Base-by-base conservation (phyloP, 2,797 vertebrate genomes). In the Phataginus tricuspis region DNA sequence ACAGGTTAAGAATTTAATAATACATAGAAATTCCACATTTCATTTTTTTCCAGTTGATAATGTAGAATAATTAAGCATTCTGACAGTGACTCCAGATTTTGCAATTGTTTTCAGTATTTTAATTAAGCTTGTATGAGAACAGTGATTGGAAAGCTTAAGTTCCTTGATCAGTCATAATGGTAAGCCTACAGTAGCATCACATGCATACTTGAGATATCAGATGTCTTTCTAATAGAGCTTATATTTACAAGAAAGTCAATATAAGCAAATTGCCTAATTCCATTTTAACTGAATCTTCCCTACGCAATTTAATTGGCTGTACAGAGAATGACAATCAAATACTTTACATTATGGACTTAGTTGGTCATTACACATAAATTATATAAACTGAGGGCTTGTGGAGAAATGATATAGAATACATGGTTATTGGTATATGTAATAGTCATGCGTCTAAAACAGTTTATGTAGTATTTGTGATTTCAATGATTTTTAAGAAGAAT, bases 241-340 rank as follows among this genome's bases (percentile, higher is more conserved):
- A n/a, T 53, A 49, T 89, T 91, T 94, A 14, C 19, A 74, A 82
- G 27, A 90, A 91, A 94, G 6, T 64, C 39, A 88, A 15, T 66
- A 23, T 92, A 90, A 92, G 25, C 7, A 91, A 59, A 93, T 85
- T 86, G 57, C 34, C 12, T 55, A 84, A 34, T 57, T 91, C 9
- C 71, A 57, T 86, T 95, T 93, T 80, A 93, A 66, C 21, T 45
- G 16, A 93, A 10, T 0, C 19, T 92, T 82, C 19, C 4, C n/a
- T 37, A 49, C 1, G 25, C 10, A 93, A 82, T 94, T 66, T 75
- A 45, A 64, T 78, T 72, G 55, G 3, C 1, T 27, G n/a, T 71
- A 45, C 1, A 94, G 10, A 61, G 21, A 42, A 84, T 82, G 51
- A 19, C 21, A 91, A 29, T 79, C 7, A 89, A 90, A 87, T 87